Conservation (phyloP, 2,888 invertebrate genomes). For the Oscheius sp. region DNA sequence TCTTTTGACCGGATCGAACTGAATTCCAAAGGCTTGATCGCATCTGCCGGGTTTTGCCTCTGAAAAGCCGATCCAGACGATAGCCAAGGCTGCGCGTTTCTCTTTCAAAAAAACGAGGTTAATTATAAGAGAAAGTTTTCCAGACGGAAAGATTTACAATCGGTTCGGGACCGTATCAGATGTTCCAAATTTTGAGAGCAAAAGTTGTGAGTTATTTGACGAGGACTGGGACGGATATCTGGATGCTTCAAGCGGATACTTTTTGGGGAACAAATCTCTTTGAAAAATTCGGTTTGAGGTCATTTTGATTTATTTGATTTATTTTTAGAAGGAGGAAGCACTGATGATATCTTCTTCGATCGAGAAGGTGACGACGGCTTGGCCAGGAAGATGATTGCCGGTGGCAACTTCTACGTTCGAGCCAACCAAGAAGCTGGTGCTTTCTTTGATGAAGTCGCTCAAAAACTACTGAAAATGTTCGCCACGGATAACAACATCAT, state of each 20-base stretch:
- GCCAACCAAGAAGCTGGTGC: constrained; percentile 41
- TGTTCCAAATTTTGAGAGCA: constrained; percentile 65
- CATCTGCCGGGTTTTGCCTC: constrained; percentile 13
- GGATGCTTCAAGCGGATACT: constrained; percentile 66
- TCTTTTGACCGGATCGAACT: constrained; percentile 25
- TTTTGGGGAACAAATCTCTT: constrained; percentile 65
- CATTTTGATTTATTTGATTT: background rate
- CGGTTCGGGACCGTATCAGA: constrained; percentile 64
- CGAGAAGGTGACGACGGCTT: constrained; percentile 59
- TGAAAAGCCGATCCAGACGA: background rate
- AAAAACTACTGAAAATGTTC: constrained; percentile 45
- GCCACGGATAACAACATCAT: constrained; percentile 67
- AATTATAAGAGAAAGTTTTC: constrained; percentile 16
- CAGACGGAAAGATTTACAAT: constrained; percentile 54
- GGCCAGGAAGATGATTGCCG: constrained; percentile 63
- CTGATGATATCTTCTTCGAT: constrained; percentile 56
- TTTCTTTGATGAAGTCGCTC: constrained; percentile 55
- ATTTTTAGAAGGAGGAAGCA: constrained; percentile 1
- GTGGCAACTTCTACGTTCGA: constrained; percentile 63
- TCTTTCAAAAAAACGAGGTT: background rate
- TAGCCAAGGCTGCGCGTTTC: background rate
- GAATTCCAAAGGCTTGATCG: constrained; percentile 21
- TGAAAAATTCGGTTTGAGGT: constrained; percentile 49
- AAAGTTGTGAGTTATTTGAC: constrained; percentile 55
- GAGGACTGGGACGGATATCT: constrained; percentile 49